A percentile compares a stretch with the other conserved stretches of the same genome.
These are phyloP conservation scores for honey bee (Apis mellifera) DNA, from an alignment of 1,140 invertebrate genomes.

Conservation along the genomic window Amel_HAv3.1 CM009940.2:9213501-9214000, in stretches of 20 bases:
- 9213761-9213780: not conserved
- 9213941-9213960: conserved; percentile 91
- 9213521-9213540: conserved; percentile 88
- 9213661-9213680: conserved; percentile 98
- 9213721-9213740: not conserved
- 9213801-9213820: conserved; percentile 85
- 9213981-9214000: conserved; percentile 96
- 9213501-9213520: conserved; percentile 89
- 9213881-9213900: conserved; percentile 95
- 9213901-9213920: conserved; percentile 91
- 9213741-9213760: no score
- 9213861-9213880: conserved; percentile 88
- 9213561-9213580: conserved; percentile 94
- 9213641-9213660: conserved; percentile 93
- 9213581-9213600: conserved; percentile 94
- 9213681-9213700: conserved; percentile 86
- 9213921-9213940: conserved; percentile 97
- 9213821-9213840: conserved; percentile 83
- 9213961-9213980: conserved; percentile 96
- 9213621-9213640: conserved; percentile 87
- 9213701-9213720: conserved; percentile 79
- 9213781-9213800: not conserved
- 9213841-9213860: conserved; percentile 87
- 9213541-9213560: conserved; percentile 91
- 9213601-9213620: conserved; percentile 94